These are phyloP conservation scores for Drosophila grimshawi DNA, from an alignment of 1,140 invertebrate genomes.

Conservation along the genomic window DNA sequence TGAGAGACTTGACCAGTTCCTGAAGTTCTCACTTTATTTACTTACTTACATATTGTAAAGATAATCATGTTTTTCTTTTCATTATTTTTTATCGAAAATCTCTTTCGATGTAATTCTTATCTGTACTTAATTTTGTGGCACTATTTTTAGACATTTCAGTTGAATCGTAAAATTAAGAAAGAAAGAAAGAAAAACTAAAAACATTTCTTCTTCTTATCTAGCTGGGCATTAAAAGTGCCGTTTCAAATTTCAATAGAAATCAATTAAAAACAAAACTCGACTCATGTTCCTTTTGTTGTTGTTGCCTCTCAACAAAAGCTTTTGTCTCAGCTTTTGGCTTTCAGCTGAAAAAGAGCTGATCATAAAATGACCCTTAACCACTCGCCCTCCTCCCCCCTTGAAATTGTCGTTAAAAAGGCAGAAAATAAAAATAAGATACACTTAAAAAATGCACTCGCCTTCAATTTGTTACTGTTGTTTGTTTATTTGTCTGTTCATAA, in stretches of 20 bases:
- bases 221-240: slow-evolving; percentile 64
- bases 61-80: neutral
- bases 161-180: slow-evolving; percentile 23
- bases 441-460: slow-evolving; percentile 34
- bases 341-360: slow-evolving; percentile 44
- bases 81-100: slow-evolving; percentile 1
- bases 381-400: slow-evolving; percentile 29
- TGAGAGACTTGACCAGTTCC: slow-evolving; percentile 14
- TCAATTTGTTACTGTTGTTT: slow-evolving; percentile 64
- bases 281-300: slow-evolving; percentile 44
- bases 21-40: slow-evolving; percentile 13
- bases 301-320: slow-evolving; percentile 38
- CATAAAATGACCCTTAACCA: slow-evolving; percentile 54
- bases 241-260: slow-evolving; percentile 82
- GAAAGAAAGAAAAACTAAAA: neutral
- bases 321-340: slow-evolving; percentile 57
- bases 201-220: slow-evolving; percentile 18
- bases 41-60: slow-evolving; percentile 4
- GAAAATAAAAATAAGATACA: slow-evolving; percentile 32
- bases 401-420: slow-evolving; percentile 73
- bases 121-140: neutral
- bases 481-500: slow-evolving; percentile 12
- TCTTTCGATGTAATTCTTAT: slow-evolving; percentile 1
- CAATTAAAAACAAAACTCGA: slow-evolving; percentile 56
- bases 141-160: slow-evolving; percentile 26